A percentile compares a stretch with the other conserved stretches of the same genome.
Evolutionary conservation across 2,888 invertebrate species (phyloP).

Genomic region (Caenorhabditis sinica): DNA sequence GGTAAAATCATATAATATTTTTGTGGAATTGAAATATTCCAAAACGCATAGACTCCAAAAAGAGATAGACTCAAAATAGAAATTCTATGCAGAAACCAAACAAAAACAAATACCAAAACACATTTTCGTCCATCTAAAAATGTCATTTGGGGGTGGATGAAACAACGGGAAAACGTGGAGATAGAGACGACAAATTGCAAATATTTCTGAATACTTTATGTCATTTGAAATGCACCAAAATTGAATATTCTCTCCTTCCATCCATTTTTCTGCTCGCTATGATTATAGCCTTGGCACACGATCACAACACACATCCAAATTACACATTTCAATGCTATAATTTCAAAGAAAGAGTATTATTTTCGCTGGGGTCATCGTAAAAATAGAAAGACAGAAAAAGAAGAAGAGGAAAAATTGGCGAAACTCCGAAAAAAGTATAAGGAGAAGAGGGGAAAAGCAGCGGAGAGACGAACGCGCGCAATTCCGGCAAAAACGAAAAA

Average conservation of each 20-base stretch:
- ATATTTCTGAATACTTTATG: conserved; percentile 19
- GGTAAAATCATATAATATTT: no score
- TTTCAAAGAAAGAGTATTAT: conserved; percentile 1
- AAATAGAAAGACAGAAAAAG: conserved; percentile 10
- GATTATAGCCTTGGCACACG: conserved; percentile 26
- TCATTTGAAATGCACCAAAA: conserved; percentile 47
- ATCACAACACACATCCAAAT: conserved; percentile 7
- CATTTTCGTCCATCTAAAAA: conserved; percentile 2
- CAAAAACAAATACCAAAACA: conserved; percentile 12
- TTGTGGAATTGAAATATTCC: no score
- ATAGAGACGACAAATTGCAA: conserved; percentile 10
- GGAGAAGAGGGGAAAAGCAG: neutral
- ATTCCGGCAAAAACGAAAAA: conserved; percentile 37
- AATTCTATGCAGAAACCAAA: neutral
- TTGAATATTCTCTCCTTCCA: conserved; percentile 22
- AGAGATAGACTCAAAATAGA: no score
- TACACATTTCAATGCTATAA: conserved; percentile 19
- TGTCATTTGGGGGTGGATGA: conserved; percentile 19
- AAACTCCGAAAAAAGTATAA: conserved; percentile 28
- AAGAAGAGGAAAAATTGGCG: conserved; percentile 1
- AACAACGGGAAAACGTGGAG: conserved; percentile 1
- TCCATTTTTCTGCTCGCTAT: neutral
- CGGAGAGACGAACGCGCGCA: conserved; percentile 34
- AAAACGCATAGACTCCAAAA: no score
- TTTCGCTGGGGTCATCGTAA: neutral